These are phyloP conservation scores for Alouatta palliata DNA, from an alignment of 2,113 vertebrate species.

Conservation along the genomic window DNA sequence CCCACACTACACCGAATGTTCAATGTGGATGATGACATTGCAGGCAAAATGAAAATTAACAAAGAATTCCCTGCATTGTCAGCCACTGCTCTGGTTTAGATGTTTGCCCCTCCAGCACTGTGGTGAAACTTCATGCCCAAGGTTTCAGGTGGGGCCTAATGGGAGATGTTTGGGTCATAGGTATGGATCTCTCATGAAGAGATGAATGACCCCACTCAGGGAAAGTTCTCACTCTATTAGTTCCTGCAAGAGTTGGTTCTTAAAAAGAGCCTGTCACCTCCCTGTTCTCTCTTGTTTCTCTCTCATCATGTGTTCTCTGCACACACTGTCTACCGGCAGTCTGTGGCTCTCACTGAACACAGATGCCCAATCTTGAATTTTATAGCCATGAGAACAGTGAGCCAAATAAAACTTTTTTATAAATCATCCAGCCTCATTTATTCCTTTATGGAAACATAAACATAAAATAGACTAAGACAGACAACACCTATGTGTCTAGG, in stretches of 20 bases:
- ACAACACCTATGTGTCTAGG: background rate
- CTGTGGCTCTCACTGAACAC: background rate
- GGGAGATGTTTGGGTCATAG: background rate
- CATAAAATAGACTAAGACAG: background rate
- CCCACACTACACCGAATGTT: accelerated
- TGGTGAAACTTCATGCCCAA: background rate
- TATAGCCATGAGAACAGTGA: background rate
- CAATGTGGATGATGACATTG: background rate
- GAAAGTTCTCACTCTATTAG: background rate
- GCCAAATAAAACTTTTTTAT: background rate
- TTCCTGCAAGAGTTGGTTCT: background rate
- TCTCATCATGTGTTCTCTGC: background rate
- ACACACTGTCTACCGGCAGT: too few species aligned
- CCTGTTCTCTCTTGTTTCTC: background rate
- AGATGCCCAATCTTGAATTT: background rate
- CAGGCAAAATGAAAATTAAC: background rate
- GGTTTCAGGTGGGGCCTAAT: background rate
- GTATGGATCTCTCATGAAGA: background rate
- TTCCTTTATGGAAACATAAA: background rate
- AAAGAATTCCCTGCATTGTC: background rate
- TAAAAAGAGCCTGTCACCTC: background rate
- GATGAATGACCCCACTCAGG: background rate
- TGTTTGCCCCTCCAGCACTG: background rate
- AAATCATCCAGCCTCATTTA: background rate
- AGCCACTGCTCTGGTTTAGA: background rate